Evolutionary conservation across 2,888 invertebrate genomes (phyloP).

Genomic region (Tolmerus cingulatus): DNA sequence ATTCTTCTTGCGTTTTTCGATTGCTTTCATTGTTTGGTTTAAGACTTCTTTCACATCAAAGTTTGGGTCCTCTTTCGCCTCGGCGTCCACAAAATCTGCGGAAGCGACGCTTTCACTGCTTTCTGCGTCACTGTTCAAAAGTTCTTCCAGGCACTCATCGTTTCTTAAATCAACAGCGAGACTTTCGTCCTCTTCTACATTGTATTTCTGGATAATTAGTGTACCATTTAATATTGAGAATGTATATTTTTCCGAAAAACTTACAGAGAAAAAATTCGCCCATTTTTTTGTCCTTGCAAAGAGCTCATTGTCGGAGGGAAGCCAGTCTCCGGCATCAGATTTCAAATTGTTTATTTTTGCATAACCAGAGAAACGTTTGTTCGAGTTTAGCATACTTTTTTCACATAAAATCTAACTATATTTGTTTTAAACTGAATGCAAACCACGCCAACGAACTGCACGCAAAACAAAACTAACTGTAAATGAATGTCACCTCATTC

Average conservation of each 20-base stretch:
- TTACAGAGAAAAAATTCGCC: constrained; percentile 21
- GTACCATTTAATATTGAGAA: not conserved
- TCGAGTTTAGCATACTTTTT: not conserved
- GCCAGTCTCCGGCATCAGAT: not conserved
- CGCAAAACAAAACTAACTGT: not conserved
- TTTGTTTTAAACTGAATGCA: not conserved
- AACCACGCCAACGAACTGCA: not conserved
- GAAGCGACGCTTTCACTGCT: constrained; percentile 27
- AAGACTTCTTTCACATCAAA: constrained; percentile 23
- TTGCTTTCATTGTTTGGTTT: constrained; percentile 41
- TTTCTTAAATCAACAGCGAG: not conserved
- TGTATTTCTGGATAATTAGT: constrained; percentile 30
- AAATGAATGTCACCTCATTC: not conserved
- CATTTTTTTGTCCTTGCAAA: constrained; percentile 11
- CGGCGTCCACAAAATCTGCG: constrained; percentile 23
- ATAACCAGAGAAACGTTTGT: not conserved
- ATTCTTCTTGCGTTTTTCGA: constrained; percentile 24
- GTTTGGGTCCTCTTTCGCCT: not conserved
- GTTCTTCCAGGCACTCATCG: not conserved
- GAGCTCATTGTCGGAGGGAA: constrained; percentile 33
- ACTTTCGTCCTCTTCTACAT: not conserved
- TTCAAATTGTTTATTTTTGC: not conserved
- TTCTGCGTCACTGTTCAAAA: not conserved
- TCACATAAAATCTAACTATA: not conserved
- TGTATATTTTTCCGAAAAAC: not conserved